Percentiles rank a stretch among this genome's conserved stretches.
Conservation (phyloP, 2,113 vertebrate species). For the Vombatus ursinus region DNA sequence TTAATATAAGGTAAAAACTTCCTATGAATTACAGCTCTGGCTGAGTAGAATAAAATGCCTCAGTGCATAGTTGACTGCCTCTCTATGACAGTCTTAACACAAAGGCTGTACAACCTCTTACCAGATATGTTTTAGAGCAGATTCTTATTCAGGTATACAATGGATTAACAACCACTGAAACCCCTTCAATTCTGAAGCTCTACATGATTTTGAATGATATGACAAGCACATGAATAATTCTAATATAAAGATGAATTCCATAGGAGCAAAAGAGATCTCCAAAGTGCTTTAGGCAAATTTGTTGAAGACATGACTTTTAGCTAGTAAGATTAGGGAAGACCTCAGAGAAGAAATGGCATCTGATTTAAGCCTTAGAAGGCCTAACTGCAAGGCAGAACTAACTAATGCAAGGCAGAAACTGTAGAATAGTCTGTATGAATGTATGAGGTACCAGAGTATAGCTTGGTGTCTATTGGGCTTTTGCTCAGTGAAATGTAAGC, state of each 20-base stretch:
- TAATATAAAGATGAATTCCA: neutral
- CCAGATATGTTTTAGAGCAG: neutral
- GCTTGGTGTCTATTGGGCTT: no score
- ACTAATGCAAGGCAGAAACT: no score
- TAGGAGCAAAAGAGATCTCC: neutral
- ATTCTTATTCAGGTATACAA: neutral
- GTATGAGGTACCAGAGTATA: no score
- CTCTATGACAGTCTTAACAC: neutral
- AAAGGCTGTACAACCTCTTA: neutral
- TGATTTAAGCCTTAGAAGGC: neutral
- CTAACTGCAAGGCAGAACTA: no score
- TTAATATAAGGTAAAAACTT: no score
- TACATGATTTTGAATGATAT: neutral
- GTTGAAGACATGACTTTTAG: neutral
- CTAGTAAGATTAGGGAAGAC: neutral
- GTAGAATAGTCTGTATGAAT: no score
- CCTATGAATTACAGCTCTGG: neutral
- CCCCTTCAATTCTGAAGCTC: neutral
- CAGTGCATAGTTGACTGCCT: neutral
- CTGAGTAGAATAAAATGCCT: neutral
- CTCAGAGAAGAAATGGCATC: neutral
- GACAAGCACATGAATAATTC: neutral
- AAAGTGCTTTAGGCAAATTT: neutral
- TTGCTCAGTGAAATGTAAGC: no score
- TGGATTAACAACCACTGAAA: neutral